Evolutionary conservation across 1,140 invertebrate species (phyloP), one percentile per base, ranked within the genome.

Genomic region (Ephestia elutella): DNA sequence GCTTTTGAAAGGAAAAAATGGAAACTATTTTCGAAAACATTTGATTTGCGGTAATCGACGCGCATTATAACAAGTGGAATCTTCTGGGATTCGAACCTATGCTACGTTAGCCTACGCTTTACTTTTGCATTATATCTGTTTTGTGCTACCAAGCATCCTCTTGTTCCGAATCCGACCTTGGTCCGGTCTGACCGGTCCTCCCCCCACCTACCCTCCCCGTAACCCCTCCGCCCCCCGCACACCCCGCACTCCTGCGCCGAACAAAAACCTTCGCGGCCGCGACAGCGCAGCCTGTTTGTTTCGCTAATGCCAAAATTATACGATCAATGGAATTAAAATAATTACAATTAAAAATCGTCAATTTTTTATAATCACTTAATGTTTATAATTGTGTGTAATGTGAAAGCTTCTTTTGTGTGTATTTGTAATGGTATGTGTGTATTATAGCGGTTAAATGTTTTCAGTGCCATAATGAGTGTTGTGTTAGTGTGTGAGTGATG

Each of bases 121-220:
- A 44, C n/a, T 44, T 44, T 13, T 44, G 38, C 15, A 44, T 7
- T 15, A 5, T 44, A 9, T 1, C 5, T 44, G n/a, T 15, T n/a
- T 44, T 44, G 13, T n/a, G 38, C 5, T n/a, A 44, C 13, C 15
- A 44, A 10, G 38, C 38, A 44, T 44, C 38, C 38, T 44, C 38
- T 44, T 44, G 38, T 44, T 44, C 38, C 38, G 38, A n/a, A 15
- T 44, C 38, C 38, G 38, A n/a, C 13, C 44, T 28, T 25, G 54
- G 51, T 44, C 63, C 63, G 56, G 67, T 69, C 59, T 4, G 67
- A 66, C 67, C 64, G 63, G 67, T 66, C 63, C 49, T 11, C 20
- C 50, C 1, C 20, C 32, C 30, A 25, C 11, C 51, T 32, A 10
- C 54, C 5, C 15, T n/a, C 30, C 30, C 4, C 30, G 1, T 9